These are phyloP conservation scores for Paramisgurnus dabryanus DNA, from an alignment of 2,113 vertebrate genomes.

Conservation along the genomic window DNA sequence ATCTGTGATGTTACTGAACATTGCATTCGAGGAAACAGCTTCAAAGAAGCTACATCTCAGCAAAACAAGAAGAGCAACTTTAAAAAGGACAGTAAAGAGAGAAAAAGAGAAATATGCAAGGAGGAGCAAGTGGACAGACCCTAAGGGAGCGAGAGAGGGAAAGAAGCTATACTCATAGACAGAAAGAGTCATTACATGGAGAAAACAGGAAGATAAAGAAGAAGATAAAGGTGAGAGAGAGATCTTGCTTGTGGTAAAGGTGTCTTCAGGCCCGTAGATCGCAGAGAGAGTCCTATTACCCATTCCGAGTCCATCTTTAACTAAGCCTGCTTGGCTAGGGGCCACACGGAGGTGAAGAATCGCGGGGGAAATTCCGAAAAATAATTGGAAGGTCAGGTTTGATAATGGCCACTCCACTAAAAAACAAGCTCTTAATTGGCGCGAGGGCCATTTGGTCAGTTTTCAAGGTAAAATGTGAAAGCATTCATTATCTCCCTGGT, in stretches of 20 bases:
- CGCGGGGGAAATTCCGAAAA: conserved; percentile 70
- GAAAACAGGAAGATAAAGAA: not conserved
- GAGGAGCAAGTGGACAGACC: not conserved
- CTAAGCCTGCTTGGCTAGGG: conserved; percentile 53
- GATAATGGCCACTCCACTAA: conserved; percentile 74
- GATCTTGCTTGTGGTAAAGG: conserved; percentile 24
- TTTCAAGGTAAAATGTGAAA: conserved; percentile 80
- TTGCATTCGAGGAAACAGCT: not conserved
- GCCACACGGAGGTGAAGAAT: conserved; percentile 66
- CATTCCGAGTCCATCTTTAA: conserved; percentile 61
- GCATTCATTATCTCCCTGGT: conserved; percentile 73
- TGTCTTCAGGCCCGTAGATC: conserved; percentile 45
- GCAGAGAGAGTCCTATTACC: conserved; percentile 60
- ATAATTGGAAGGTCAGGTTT: conserved; percentile 80
- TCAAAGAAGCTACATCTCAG: not conserved
- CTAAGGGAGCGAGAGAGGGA: not conserved
- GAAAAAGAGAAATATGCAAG: not conserved
- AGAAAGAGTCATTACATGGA: conserved; percentile 43
- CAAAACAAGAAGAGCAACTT: not conserved
- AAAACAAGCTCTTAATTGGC: conserved; percentile 77
- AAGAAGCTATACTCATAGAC: conserved; percentile 30
- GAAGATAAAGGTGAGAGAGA: conserved; percentile 27
- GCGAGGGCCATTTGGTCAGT: conserved; percentile 67
- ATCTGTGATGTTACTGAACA: too few species aligned
- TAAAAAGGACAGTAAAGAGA: not conserved